Conservation (phyloP, 2,113 vertebrate genomes). For the Phainopepla nitens region DNA sequence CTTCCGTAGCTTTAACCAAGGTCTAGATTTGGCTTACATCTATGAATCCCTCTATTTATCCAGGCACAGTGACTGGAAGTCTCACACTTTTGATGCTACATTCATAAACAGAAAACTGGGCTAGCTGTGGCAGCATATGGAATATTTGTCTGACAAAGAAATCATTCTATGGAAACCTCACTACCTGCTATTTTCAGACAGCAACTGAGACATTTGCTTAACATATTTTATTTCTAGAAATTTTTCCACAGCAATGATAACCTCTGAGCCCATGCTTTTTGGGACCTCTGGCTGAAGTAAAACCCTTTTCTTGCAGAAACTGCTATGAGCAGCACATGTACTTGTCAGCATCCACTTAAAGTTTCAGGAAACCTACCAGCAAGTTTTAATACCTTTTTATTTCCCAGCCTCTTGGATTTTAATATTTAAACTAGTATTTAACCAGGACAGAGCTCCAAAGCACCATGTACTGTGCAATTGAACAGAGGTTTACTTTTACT, state of each 20-base stretch:
- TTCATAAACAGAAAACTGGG: slow-evolving; percentile 2
- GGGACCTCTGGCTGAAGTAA: background rate
- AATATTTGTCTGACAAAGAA: slow-evolving; percentile 26
- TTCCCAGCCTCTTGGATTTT: background rate
- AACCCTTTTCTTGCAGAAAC: background rate
- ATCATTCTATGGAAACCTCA: slow-evolving; percentile 6
- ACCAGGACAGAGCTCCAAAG: background rate
- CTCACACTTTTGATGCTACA: background rate
- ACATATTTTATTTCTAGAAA: background rate
- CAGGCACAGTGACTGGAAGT: background rate
- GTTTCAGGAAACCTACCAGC: background rate
- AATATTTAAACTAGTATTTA: background rate
- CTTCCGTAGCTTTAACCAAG: background rate
- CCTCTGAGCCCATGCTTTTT: background rate
- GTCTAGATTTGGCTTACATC: background rate
- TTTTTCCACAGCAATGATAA: slow-evolving; percentile 20
- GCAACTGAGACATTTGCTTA: background rate
- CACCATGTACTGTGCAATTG: background rate
- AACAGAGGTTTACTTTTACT: background rate
- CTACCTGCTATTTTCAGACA: background rate
- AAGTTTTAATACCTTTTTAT: background rate
- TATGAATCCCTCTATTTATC: slow-evolving; percentile 8
- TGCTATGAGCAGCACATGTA: background rate
- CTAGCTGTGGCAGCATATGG: background rate
- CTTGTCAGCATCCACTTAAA: background rate